phyloP scores from a whole-genome alignment of 2,113 vertebrate species.

The Albula goreensis region DNA sequence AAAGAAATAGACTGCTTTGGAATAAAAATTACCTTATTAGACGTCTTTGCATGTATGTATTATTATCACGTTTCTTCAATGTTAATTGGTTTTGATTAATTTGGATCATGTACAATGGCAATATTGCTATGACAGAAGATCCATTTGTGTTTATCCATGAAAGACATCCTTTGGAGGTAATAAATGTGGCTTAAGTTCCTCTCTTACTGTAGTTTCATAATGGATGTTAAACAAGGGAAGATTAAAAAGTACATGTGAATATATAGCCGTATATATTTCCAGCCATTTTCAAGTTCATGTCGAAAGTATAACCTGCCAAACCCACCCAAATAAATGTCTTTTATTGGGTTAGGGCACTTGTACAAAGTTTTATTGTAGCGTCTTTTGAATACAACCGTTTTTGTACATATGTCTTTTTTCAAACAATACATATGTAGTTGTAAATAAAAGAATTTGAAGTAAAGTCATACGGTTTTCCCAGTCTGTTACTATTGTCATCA shows the following conservation, averaged over 20 bases:
- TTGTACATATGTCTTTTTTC: constrained; percentile 21
- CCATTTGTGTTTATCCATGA: background rate
- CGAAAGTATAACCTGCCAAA: background rate
- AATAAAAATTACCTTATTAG: background rate
- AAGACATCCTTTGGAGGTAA: background rate
- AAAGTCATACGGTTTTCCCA: background rate
- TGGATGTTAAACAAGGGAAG: background rate
- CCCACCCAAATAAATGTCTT: background rate
- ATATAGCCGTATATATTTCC: background rate
- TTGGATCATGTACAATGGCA: too few relatives aligned
- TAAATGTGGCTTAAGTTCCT: background rate
- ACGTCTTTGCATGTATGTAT: background rate
- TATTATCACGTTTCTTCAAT: background rate
- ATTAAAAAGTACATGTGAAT: background rate
- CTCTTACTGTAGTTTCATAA: background rate
- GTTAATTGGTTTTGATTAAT: background rate
- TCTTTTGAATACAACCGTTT: constrained; percentile 20
- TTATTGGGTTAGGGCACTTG: constrained; percentile 17
- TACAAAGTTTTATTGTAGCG: constrained; percentile 18
- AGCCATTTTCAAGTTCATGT: background rate
- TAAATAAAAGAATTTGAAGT: background rate
- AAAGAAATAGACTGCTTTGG: background rate
- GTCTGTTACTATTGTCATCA: background rate
- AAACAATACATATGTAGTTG: background rate
- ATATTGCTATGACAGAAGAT: background rate